Base-by-base conservation (phyloP, 2,888 invertebrate species). In the Micoletzkya japonica region DNA sequence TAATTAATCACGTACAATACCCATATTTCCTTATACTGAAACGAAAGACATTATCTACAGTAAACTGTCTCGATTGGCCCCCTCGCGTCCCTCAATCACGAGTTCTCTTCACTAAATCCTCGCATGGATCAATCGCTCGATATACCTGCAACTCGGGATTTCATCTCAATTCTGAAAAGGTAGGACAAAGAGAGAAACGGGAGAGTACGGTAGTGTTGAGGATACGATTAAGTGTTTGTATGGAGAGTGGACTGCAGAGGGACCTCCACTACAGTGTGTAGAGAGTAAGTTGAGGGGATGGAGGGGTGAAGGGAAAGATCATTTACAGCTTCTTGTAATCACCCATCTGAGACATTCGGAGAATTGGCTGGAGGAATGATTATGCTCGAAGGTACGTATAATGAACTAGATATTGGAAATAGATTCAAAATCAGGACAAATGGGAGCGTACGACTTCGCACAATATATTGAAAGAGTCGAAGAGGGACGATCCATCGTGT, bases 101-200 rank as follows among this genome's bases (percentile, higher is more conserved):
- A 91, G 94, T 96, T 4, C 91, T 97, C 71, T 97, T 95, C 0
- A 94, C 96, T 0, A 95, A 95, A 85, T 94, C 94, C n/a, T 93
- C 94, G 75, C 97, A 98, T 85, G 94, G 95, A 0, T 94, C 94
- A 92, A 91, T 91, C 84, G 97, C 97, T 0, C 28, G 68, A 2
- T 68, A 68, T 58, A 57, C 68, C 7, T 68, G 68, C 58, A 34
- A 28, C 30, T 44, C 57, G 14, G 68, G 68, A 1, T 68, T 44
- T 49, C 68, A 68, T 68, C 58, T 68, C 32, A 68, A 68, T 24
- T 58, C 57, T 4, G 57, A 68, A 17, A 57, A 68, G 68, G 68
- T 68, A 6, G 10, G 30, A 26, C 4, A 30, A 52, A 52, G 6
- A 52, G 7, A n/a, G 57, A 32, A 32, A 32, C 3, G 24, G 17